Conservation (phyloP, 2,888 invertebrate genomes). For the Andricus quercusramuli region DNA sequence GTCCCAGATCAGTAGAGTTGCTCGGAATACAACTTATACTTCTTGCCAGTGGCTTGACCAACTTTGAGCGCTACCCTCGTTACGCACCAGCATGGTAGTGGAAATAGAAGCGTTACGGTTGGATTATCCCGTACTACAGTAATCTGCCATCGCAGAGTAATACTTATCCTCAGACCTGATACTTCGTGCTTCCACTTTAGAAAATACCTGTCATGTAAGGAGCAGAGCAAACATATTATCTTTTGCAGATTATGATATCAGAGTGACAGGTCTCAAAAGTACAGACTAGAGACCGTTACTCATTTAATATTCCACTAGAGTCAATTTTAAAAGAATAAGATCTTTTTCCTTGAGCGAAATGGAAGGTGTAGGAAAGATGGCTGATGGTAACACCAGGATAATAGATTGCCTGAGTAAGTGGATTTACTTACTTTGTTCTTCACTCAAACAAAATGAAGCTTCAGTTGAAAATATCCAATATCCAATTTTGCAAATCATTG, state of each 20-base stretch:
- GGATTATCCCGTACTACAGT: slow-evolving; percentile 45
- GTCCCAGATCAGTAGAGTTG: slow-evolving; percentile 66
- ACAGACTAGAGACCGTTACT: neutral
- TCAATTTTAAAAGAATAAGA: neutral
- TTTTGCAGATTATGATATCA: neutral
- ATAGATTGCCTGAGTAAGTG: neutral
- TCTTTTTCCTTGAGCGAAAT: neutral
- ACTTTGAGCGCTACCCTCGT: slow-evolving; percentile 63
- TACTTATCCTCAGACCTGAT: slow-evolving; percentile 11
- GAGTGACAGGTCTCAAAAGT: neutral
- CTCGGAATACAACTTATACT: slow-evolving; percentile 63
- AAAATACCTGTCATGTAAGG: slow-evolving; percentile 40
- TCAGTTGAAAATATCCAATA: no score
- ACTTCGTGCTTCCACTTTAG: slow-evolving; percentile 27
- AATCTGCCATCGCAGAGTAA: slow-evolving; percentile 41
- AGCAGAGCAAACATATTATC: slow-evolving; percentile 22
- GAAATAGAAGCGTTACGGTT: slow-evolving; percentile 66
- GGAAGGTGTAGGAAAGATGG: neutral
- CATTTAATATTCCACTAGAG: neutral
- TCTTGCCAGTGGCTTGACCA: slow-evolving; percentile 62
- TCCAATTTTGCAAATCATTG: no score
- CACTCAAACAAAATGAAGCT: no score
- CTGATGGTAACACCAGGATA: neutral
- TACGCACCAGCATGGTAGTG: slow-evolving; percentile 60
- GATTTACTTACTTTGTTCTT: no score